Base-by-base conservation (phyloP, 2,113 vertebrate species). In the Gallinago undulata region DNA sequence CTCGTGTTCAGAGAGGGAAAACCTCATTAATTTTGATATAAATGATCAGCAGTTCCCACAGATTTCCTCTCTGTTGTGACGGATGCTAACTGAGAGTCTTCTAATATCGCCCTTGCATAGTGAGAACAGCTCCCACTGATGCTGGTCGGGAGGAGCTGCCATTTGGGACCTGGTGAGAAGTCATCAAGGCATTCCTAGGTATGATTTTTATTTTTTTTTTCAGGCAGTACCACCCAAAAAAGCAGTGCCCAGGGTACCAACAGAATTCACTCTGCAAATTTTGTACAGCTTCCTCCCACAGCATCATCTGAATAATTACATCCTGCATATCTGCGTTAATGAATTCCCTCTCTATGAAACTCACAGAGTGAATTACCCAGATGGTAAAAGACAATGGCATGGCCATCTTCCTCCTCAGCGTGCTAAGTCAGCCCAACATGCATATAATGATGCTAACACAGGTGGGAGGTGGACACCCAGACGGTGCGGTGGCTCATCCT, bases 1-100 rank as follows among this genome's bases (percentile, higher is more conserved):
- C 64, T 93, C 51, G 5, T 8, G 11, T 90, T 97, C 86, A 83
- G 91, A 93, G 93, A 90, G 72, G 82, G 81, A 97, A 97, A 96
- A 95, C 75, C 88, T 98, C 96, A 93, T 97, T 98, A 95, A 96
- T 96, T 96, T 96, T 90, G 75, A 95, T 97, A 96, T 84, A 94
- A 96, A 89, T 95, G 83, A 97, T 95, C 92, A 73, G 95, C 73
- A 91, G 31, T 95, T 97, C 91, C 94, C 94, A 93, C 85, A 94
- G 95, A 95, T 87, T 84, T 90, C 72, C 74, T 92, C 81, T 85
- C 67, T 63, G 81, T 93, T 84, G 79, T 93, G 95, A 93, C 5
- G 57, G 87, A 95, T 74, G 25, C 75, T 89, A 92, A 91, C 85
- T 75, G 87, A 47, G 64, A 86, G 27, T 63, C 80, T 84, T 70